A percentile compares a stretch with the other conserved stretches of the same genome.
phyloP scores from a whole-genome alignment of 2,113 vertebrate species.

The Leucoraja erinaceus region DNA sequence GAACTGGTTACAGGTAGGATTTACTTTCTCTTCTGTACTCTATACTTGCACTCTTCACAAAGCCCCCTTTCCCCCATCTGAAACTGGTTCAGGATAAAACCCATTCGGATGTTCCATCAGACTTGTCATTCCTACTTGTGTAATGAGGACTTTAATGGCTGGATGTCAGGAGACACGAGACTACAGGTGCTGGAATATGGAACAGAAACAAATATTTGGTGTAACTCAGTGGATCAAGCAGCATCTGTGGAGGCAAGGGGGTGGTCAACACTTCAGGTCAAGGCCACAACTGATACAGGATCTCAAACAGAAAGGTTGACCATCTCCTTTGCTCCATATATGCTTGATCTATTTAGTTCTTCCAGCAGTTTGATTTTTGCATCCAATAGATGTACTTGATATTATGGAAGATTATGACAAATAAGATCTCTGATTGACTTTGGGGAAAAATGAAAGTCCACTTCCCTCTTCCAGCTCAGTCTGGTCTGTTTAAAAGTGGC shows the following conservation, averaged over 20 bases:
- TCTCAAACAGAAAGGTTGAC: no score
- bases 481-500: not conserved
- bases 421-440: not conserved
- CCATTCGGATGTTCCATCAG: not conserved
- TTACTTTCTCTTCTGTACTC: not conserved
- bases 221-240: no score
- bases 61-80: not conserved
- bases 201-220: no score
- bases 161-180: not conserved
- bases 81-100: not conserved
- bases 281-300: no score
- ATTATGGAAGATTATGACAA: not conserved
- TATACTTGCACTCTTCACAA: not conserved
- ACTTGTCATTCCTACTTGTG: not conserved
- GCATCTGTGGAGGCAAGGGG: no score
- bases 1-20: constrained; percentile 95
- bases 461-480: not conserved
- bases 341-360: no score
- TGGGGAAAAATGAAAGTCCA: not conserved
- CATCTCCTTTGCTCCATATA: no score
- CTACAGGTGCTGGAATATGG: no score
- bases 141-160: not conserved
- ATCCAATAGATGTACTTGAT: not conserved
- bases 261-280: no score
- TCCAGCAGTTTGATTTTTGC: no score